phyloP scores from a whole-genome alignment of 2,113 vertebrate genomes.

The Atrichornis clamosus region DNA sequence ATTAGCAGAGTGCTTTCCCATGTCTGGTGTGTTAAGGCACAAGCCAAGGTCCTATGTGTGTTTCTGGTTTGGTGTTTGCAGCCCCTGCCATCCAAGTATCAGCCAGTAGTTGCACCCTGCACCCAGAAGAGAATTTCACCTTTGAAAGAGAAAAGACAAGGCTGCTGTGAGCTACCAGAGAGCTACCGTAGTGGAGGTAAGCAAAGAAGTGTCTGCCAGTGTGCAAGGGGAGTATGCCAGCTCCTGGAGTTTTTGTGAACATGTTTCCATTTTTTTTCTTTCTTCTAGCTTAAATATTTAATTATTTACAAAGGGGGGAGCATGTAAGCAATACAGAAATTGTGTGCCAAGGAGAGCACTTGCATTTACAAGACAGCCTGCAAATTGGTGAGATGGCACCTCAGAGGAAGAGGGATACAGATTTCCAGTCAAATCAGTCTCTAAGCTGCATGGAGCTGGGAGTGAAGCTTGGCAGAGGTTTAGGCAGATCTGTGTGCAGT shows the following conservation, averaged over 20 bases:
- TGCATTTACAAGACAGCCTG: not conserved
- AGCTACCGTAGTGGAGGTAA: not conserved
- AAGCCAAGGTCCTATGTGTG: accelerated
- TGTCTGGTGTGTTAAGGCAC: not conserved
- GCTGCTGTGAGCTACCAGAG: not conserved
- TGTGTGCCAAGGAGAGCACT: not conserved
- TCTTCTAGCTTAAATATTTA: not conserved
- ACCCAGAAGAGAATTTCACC: not conserved
- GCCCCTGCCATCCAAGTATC: not conserved
- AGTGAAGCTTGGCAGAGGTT: not conserved
- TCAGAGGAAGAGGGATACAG: not conserved
- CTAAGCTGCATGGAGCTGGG: not conserved
- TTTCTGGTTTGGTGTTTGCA: not conserved
- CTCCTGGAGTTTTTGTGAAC: not conserved
- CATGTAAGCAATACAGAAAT: not conserved
- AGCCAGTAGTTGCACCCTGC: not conserved
- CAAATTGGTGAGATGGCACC: not conserved
- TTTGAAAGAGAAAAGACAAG: not conserved
- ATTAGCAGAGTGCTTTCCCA: not conserved
- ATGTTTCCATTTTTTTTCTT: not conserved
- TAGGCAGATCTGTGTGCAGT: not conserved
- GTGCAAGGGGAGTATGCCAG: not conserved
- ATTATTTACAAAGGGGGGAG: not conserved
- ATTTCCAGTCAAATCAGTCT: not conserved
- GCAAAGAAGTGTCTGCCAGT: not conserved